Evolutionary conservation across 2,797 vertebrate genomes (phyloP).

Genomic region (Hoplostethus atlanticus): DNA sequence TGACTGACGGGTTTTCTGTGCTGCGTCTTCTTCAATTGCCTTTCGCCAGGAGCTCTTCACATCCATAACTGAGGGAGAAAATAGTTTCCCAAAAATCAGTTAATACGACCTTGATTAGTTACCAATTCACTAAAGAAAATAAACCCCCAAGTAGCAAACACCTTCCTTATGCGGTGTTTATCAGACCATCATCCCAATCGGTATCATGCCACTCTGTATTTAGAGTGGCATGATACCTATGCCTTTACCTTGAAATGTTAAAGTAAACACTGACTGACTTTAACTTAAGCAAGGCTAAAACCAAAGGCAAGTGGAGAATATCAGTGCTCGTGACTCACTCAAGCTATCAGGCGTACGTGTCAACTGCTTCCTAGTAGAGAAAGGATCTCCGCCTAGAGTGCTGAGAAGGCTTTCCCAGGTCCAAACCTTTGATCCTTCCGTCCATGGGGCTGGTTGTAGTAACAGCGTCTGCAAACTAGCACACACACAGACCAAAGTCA

Average conservation of each 20-base stretch:
- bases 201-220: not conserved
- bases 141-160: too few relatives aligned
- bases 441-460: constrained; percentile 58
- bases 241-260: not conserved
- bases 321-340: constrained; percentile 78
- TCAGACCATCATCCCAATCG: too few relatives aligned
- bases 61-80: constrained; percentile 67
- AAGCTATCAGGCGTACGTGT: constrained; percentile 92
- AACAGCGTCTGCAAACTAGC: constrained; percentile 89
- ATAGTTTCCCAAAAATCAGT: too few relatives aligned
- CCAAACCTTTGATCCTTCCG: constrained; percentile 55
- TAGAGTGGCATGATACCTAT: too few relatives aligned
- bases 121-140: too few relatives aligned
- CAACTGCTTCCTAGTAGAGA: constrained; percentile 88
- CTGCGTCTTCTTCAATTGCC: constrained; percentile 77
- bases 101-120: too few relatives aligned
- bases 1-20: constrained; percentile 50
- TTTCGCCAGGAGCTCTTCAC: constrained; percentile 85
- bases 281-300: not conserved
- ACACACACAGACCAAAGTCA: not conserved
- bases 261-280: too few relatives aligned
- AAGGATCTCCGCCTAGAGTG: constrained; percentile 85
- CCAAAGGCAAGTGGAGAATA: not conserved
- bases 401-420: constrained; percentile 83
- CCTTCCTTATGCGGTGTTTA: too few relatives aligned